Evolutionary conservation across 2,113 vertebrate species (phyloP), one percentile per base, ranked within the genome.

Genomic region (Mirza zaza): DNA sequence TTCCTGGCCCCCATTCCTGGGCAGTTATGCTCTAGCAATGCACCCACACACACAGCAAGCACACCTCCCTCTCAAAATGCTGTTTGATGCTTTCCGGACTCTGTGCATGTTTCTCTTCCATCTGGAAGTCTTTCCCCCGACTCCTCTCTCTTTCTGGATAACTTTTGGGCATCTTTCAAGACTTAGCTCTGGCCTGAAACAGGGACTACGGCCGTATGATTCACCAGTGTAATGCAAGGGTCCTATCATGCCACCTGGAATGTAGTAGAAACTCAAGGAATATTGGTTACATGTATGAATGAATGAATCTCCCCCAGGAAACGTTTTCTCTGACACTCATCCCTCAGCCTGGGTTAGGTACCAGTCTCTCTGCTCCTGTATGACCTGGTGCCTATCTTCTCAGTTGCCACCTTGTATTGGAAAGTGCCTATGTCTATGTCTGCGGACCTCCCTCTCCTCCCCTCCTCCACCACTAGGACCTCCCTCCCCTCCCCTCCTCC

Each of bases 81-180:
- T 87, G 76, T 67, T 90, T 52, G 23, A 20, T 71, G 45, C 65
- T 87, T 65, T 18, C 39, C 36, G 52, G 87, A 76, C 39, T 80
- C 10, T 50, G 11, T 4, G 2, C 71, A 3, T 59, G 80, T n/a
- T 76, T 48, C 52, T 86, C 15, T 34, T 86, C 29, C 65, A n/a
- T 90, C 79, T 87, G 75, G 79, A 90, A 76, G 52, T 45, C 42
- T 61, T 92, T 73, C 50, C n/a, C n/a, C 50, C 45, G 4, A 39
- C 36, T 36, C 25, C 21, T 15, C 15, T 55, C 12, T 65, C 61
- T 94, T 73, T 85, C 67, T 90, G 81, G 36, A 59, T 89, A 76
- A 39, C 36, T 82, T 92, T 80, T 61, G 81, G 63, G 32, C 23
- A 42, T 93, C 55, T 95, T 90, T 59, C 8, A 85, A 91, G 97